phyloP scores from a whole-genome alignment of 2,113 vertebrate species.

The Naja naja region DNA sequence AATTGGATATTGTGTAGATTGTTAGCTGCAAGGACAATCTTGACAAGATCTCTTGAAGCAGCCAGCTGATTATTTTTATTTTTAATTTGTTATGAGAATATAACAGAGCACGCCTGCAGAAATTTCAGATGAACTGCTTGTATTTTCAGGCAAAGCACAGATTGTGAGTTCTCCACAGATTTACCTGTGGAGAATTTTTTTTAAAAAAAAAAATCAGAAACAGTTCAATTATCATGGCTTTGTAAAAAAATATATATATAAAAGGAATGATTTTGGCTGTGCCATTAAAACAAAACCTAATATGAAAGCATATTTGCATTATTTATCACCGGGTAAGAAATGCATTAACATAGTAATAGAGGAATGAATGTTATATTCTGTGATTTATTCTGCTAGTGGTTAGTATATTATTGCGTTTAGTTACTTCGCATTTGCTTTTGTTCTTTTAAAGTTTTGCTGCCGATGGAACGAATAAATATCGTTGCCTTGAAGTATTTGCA shows the following conservation, averaged over 20 bases:
- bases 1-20: neutral
- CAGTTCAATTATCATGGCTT: neutral
- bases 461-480: neutral
- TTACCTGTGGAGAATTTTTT: neutral
- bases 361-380: neutral
- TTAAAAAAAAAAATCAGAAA: neutral
- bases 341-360: neutral
- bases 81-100: neutral
- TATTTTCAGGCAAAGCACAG: neutral
- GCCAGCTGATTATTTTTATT: neutral
- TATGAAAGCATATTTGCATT: accelerated
- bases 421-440: neutral
- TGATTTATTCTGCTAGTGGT: neutral
- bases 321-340: neutral
- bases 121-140: neutral
- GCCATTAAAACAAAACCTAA: accelerated
- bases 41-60: neutral
- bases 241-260: neutral
- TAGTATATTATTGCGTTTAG: neutral
- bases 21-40: neutral
- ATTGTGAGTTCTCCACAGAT: neutral
- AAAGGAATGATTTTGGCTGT: accelerated
- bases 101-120: neutral
- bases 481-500: accelerated
- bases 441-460: neutral